Evolutionary conservation across 2,888 invertebrate genomes (phyloP).

Genomic region (Hedychridium roseum): DNA sequence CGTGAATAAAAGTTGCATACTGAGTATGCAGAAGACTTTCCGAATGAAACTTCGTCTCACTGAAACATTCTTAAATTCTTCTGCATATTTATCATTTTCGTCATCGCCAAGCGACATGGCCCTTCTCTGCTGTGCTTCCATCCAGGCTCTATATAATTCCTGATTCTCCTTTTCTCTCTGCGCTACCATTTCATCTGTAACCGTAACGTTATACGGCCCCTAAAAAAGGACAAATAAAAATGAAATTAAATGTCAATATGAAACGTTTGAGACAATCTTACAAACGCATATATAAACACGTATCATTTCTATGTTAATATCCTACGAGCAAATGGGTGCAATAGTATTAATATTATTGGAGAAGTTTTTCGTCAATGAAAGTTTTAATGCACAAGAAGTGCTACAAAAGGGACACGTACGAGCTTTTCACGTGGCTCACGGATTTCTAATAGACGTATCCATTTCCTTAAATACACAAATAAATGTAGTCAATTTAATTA

Average conservation of each 20-base stretch:
- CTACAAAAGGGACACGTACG: too few relatives aligned
- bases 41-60: slow-evolving; percentile 59
- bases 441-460: too few relatives aligned
- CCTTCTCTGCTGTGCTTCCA: slow-evolving; percentile 37
- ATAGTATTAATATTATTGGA: too few relatives aligned
- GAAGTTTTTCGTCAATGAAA: too few relatives aligned
- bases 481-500: neutral
- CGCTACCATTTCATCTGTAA: slow-evolving; percentile 52
- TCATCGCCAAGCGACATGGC: slow-evolving; percentile 18
- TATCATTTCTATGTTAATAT: neutral
- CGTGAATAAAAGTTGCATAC: slow-evolving; percentile 67
- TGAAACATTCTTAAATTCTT: slow-evolving; percentile 43
- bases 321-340: too few relatives aligned
- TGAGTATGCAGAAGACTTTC: slow-evolving; percentile 69
- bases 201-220: slow-evolving; percentile 52
- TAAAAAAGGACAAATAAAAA: slow-evolving; percentile 15
- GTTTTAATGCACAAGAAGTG: too few relatives aligned
- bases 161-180: slow-evolving; percentile 49
- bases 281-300: neutral
- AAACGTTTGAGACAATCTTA: too few relatives aligned
- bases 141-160: slow-evolving; percentile 48
- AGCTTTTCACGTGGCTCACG: too few relatives aligned
- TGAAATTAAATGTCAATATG: neutral
- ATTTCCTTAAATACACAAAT: too few relatives aligned
- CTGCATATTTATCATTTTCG: slow-evolving; percentile 37